Evolutionary conservation across 2,888 invertebrate species (phyloP).

Genomic region (Willowsia nigromaculata): DNA sequence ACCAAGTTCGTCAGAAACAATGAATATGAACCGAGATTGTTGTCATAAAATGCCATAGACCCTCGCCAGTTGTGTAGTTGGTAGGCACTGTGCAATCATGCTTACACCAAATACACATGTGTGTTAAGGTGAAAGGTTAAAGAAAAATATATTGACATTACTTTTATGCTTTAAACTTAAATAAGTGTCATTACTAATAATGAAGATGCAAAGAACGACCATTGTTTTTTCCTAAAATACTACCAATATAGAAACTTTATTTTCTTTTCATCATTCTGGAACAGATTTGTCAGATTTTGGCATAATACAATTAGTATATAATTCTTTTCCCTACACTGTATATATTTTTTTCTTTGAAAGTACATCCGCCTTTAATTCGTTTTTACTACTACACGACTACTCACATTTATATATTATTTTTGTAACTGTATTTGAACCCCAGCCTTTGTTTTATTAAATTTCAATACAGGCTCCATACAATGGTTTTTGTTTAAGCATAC

Average conservation of each 20-base stretch:
- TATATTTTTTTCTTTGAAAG: neutral
- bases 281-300: slow-evolving; percentile 32
- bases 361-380: neutral
- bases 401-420: neutral
- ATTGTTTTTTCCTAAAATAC: slow-evolving; percentile 2
- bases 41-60: too few species aligned
- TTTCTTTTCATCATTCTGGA: neutral
- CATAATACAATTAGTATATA: neutral
- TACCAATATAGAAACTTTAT: slow-evolving; percentile 27
- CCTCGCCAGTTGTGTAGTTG: too few species aligned
- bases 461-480: neutral
- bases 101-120: too few species aligned
- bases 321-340: neutral
- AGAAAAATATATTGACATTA: too few species aligned
- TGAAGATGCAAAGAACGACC: too few species aligned
- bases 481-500: neutral
- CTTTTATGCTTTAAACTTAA: too few species aligned
- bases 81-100: too few species aligned
- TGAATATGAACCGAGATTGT: too few species aligned
- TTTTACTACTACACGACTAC: slow-evolving; percentile 29
- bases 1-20: too few species aligned
- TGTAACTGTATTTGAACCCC: neutral
- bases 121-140: too few species aligned
- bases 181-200: too few species aligned
- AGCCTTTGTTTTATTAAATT: neutral